Conservation (phyloP, 2,113 vertebrate genomes). For the Equus quagga region DNA sequence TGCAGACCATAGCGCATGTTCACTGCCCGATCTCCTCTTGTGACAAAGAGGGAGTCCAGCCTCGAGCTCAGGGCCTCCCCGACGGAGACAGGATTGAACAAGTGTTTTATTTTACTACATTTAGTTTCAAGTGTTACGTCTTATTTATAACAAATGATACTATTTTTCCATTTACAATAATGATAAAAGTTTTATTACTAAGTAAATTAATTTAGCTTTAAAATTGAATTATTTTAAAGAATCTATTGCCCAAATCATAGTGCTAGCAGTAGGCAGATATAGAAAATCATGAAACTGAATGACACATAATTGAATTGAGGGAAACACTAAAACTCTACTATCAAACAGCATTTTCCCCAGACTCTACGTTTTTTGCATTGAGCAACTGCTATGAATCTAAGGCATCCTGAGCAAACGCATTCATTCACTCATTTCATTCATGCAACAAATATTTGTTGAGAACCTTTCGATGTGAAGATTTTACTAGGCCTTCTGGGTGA, state of each 20-base stretch:
- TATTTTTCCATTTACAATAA: slow-evolving; percentile 40
- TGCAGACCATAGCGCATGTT: accelerated
- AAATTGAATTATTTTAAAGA: slow-evolving; percentile 53
- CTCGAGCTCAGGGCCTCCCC: accelerated
- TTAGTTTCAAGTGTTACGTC: background rate
- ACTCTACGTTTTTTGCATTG: background rate
- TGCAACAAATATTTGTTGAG: accelerated
- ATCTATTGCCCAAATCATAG: background rate
- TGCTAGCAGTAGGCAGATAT: background rate
- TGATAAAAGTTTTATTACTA: slow-evolving; percentile 8
- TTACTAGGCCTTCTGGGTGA: background rate
- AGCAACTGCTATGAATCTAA: background rate
- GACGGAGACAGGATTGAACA: background rate
- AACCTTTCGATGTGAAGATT: background rate
- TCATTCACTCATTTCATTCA: no score
- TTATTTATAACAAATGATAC: background rate
- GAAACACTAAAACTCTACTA: background rate
- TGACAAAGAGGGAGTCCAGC: accelerated
- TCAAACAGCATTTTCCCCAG: no score
- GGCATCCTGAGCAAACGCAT: background rate
- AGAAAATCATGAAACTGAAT: no score
- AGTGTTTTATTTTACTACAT: background rate
- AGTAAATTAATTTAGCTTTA: slow-evolving; percentile 56
- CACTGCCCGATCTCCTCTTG: accelerated
- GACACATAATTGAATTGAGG: background rate